Base-by-base conservation (phyloP, 1,140 invertebrate genomes). In the Olivierus martensii region DNA sequence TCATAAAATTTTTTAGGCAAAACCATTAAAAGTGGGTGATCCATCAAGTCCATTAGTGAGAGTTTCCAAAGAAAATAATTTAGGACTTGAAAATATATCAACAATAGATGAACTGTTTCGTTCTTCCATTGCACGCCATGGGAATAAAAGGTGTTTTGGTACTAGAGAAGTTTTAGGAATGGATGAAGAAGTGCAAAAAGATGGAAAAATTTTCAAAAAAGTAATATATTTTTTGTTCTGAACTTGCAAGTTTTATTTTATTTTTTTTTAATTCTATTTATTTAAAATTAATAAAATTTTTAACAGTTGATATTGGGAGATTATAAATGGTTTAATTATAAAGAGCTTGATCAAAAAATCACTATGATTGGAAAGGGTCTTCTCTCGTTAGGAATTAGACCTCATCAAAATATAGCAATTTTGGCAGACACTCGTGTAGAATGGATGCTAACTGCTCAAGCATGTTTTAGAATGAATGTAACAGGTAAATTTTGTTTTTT, bases 341-440 rank as follows among this genome's bases (percentile, higher is more conserved):
- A 71, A 18, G 84, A 94, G 61, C 79, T 93, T 28, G 82, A 88
- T 61, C 67, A 71, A 2, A 68, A 83, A 62, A 79, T 88, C 3
- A 68, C 76, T 0, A 74, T 79, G 58, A 87, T 97, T 68, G 84
- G 84, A 22, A 77, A 77, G 42, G 90, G 88, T 3, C 68, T 95
- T 21, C 69, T 78, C 4, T 79, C 62, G n/a, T 53, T 73, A 37
- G 77, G 74, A 6, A 76, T 82, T 53, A 69, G 74, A 48, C 76
- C 80, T 1, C 73, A 74, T 9, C 70, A 78, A 46, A 89, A 87
- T 61, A 71, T 98, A 53, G 84, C 89, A 15, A 86, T 99, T 60
- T 98, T 96, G 71, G 88, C 93, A 0, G 95, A 99, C 73, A 99
- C 94, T 0, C 75, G 93, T 57, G 84, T 84, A 19, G 93, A 99